Base-by-base conservation (phyloP, 2,113 vertebrate genomes). In the Xenopus laevis region DNA sequence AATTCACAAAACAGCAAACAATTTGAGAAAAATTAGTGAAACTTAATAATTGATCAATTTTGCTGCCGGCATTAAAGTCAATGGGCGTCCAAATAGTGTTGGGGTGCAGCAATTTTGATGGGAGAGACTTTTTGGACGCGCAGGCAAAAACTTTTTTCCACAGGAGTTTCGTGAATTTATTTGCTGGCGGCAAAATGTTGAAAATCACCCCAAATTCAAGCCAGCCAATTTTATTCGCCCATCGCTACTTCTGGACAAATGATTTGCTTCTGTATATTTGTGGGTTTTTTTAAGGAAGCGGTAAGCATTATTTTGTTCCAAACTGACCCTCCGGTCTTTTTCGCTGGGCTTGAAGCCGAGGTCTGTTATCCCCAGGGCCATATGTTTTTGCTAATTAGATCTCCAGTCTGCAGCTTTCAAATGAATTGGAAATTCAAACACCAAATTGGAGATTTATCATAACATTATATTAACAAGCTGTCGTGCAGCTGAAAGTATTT, bases 221-320 rank as follows among this genome's bases (percentile, higher is more conserved):
- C n/a, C n/a, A n/a, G n/a, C n/a, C n/a, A n/a, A n/a, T n/a, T n/a
- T n/a, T n/a, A n/a, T n/a, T n/a, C n/a, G n/a, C n/a, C n/a, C n/a
- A n/a, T n/a, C n/a, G n/a, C n/a, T n/a, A 58, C 23, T 71, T 63
- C 18, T 52, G 70, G 23, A 70, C 77, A 79, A 78, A 78, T 20
- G 63, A 47, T 21, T 2, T 1, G 53, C 59, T 52, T n/a, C n/a
- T n/a, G n/a, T n/a, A 9, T 53, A 45, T 60, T 69, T 60, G 18
- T 73, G n/a, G n/a, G 72, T 10, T 69, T 57, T 71, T 75, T 57
- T 77, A 64, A 77, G 67, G 59, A 70, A 70, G 60, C 40, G 61
- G 2, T 23, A 68, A 80, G 75, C 15, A 5, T 2, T 11, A 21
- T 74, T 72, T 13, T 66, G 27, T 64, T 82, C 68, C 13, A 21